Evolutionary conservation across 2,888 invertebrate species (phyloP), one percentile per base, ranked within the genome.

Genomic region (Hirtodrosophila histrioides): DNA sequence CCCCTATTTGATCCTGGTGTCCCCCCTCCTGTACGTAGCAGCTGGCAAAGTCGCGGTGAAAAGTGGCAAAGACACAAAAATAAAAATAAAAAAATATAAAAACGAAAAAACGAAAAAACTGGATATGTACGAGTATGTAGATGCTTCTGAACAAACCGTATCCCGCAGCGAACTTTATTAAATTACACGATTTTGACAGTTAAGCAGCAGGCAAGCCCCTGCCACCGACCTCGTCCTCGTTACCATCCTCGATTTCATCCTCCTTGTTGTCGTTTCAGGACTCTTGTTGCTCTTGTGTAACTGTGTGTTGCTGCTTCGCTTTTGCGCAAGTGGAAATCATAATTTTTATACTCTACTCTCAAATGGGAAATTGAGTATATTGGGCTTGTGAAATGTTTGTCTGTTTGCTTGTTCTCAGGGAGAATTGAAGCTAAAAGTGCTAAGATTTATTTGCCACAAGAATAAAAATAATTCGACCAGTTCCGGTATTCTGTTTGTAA

Each of bases 91-190:
- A 37, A 17, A 17, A 17, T 17, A 17, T 1, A 17, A 1, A 17
- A 17, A 17, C 17, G 17, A 17, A 17, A 17, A 35, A 51, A 57
- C 23, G 12, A 12, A 43, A 65, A 69, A 74, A 66, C 60, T 65
- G 67, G 49, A 70, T 63, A 37, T 41, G 66, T 24, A 17, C 29
- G 36, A 48, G 45, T 11, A 40, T 55, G 56, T 55, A 49, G 70
- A 75, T 66, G 57, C 66, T 57, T 31, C 73, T 48, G 43, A 36
- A 48, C 61, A 85, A 83, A 86, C 82, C 90, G 89, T 89, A 90
- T 89, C 91, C 90, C 88, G 90, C 89, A 82, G 91, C 80, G 90
- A 91, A 90, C 89, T 91, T 91, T 91, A 91, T 91, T 91, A 91
- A 91, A 91, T 91, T 91, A 91, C 89, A 89, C 86, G 86, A 89